phyloP scores from a whole-genome alignment of 2,888 invertebrate species.

The Clivina fossor region DNA sequence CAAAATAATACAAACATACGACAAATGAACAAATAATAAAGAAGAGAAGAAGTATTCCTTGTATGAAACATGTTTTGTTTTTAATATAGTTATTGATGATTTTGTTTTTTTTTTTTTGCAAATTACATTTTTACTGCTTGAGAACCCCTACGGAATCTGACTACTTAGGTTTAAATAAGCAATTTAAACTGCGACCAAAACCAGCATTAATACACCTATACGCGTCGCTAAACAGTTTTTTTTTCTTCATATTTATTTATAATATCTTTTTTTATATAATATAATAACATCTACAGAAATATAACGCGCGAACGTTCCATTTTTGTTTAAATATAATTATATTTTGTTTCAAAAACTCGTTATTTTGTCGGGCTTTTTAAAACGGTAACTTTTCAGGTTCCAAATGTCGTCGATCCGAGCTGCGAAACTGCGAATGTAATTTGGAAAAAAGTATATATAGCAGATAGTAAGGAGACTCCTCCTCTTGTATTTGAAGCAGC shows the following conservation, averaged over 20 bases:
- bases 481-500: constrained; percentile 3
- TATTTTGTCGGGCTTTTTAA: neutral
- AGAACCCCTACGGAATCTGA: constrained; percentile 14
- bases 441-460: neutral
- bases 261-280: too few relatives aligned
- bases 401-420: neutral
- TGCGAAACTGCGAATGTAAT: constrained; percentile 2
- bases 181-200: neutral
- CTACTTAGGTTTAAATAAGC: constrained; percentile 6
- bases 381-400: constrained; percentile 6
- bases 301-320: neutral
- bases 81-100: too few relatives aligned
- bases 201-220: constrained; percentile 3
- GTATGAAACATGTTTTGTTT: too few relatives aligned
- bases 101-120: constrained; percentile 12
- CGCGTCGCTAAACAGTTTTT: neutral
- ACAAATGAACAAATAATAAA: too few relatives aligned
- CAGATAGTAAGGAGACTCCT: neutral
- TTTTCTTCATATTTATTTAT: too few relatives aligned
- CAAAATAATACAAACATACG: too few relatives aligned
- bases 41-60: too few relatives aligned
- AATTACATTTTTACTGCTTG: constrained; percentile 14
- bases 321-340: too few relatives aligned
- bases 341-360: too few relatives aligned
- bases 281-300: too few relatives aligned